Conservation (phyloP, 2,888 invertebrate genomes). For the Ceriagrion tenellum region DNA sequence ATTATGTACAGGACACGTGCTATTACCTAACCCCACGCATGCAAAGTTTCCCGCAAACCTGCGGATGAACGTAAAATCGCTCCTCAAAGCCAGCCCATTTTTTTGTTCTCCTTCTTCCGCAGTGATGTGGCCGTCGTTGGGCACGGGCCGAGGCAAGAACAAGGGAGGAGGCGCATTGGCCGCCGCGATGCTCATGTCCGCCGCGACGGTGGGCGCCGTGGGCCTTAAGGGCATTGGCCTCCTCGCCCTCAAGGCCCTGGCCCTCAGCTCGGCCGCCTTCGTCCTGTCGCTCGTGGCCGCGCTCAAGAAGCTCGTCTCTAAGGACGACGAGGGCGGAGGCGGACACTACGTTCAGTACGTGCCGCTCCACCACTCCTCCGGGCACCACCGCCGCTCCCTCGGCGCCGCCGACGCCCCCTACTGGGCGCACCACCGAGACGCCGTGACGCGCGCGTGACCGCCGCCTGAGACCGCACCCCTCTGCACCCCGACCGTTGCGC, state of each 20-base stretch:
- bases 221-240: constrained; percentile 88
- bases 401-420: constrained; percentile 75
- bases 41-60: too few species aligned
- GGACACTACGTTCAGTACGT: constrained; percentile 77
- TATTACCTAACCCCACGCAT: too few species aligned
- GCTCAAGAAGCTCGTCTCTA: constrained; percentile 84
- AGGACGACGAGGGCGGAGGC: constrained; percentile 79
- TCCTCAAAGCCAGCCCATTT: too few species aligned
- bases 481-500: too few species aligned
- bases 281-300: constrained; percentile 88
- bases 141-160: constrained; percentile 63
- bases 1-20: too few species aligned
- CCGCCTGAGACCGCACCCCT: neutral
- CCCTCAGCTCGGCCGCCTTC: constrained; percentile 83
- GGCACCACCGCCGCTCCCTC: constrained; percentile 80
- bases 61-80: too few species aligned
- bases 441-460: constrained; percentile 64
- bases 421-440: constrained; percentile 77
- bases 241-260: constrained; percentile 85
- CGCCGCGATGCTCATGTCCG: constrained; percentile 71
- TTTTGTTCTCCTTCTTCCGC: neutral
- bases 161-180: constrained; percentile 72
- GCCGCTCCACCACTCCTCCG: constrained; percentile 76
- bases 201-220: constrained; percentile 86
- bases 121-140: constrained; percentile 57